Evolutionary conservation across 2,113 vertebrate species (phyloP), one percentile per base, ranked within the genome.

Genomic region (Cavia aperea): DNA sequence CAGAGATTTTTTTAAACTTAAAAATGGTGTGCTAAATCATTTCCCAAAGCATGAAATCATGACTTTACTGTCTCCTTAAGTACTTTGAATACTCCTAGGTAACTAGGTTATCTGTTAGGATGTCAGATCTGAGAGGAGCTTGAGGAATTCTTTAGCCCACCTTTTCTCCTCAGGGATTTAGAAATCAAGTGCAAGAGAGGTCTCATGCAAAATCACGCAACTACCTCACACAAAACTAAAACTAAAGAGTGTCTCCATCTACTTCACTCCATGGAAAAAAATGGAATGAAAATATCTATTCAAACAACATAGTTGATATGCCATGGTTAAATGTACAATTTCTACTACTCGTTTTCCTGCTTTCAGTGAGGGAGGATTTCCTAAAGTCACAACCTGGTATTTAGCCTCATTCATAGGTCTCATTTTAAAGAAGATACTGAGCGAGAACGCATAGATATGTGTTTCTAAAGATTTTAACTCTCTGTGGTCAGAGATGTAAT

Each of bases 1-100:
- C 89, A 86, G 85, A 96, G 72, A 75, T 7, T 86, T 82, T 78
- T 78, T 70, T 65, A 88, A 1, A 87, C 68, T 94, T 72, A 70
- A 87, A 86, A 49, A 39, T 73, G 21, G 31, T 66, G 72, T 54
- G 60, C 58, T 91, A 93, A 90, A 86, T 62, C 14, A 54, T 85
- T 82, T 95, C 43, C 18, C 65, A 6, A 85, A 91, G 77, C 94
- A 82, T 62, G 79, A 92, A 94, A 84, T 2, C 5, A 60, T 81
- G 24, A 75, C 14, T 93, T 87, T 43, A n/a, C 13, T 63, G 63
- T 91, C 88, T 90, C 36, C 29, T 93, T 49, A 96, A 82, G 75
- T 66, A 39, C 6, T 84, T 85, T 43, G 91, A 77, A 84, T 39
- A 88, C 83, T 88, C 21, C 8, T 33, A 72, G 49, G 49, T 90